These are phyloP conservation scores for Archocentrus centrarchus DNA, from an alignment of 2,113 vertebrate genomes.

Conservation along the genomic window DNA sequence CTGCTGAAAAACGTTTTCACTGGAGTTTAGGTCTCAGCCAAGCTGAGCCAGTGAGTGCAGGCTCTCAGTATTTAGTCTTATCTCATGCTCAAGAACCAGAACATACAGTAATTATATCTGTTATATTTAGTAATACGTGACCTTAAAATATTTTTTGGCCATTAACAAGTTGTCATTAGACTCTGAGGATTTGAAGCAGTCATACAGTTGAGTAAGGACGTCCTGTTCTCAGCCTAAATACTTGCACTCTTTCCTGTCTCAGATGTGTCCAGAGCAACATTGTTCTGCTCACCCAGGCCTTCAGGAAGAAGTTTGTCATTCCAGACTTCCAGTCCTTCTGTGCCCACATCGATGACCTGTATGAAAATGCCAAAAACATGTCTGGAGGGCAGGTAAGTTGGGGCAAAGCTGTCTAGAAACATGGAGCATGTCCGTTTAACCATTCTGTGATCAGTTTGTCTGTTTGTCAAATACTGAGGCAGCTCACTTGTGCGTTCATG, in stretches of 20 bases:
- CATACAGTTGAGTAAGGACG: background rate
- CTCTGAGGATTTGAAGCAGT: background rate
- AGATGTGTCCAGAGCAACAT: conserved; percentile 99
- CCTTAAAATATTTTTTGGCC: background rate
- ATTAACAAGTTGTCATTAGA: background rate
- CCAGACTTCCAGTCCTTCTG: conserved; percentile 96
- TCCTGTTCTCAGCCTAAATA: background rate
- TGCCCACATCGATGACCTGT: conserved; percentile 94
- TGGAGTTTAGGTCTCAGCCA: background rate
- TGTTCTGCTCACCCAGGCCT: conserved; percentile 97
- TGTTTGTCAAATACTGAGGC: background rate
- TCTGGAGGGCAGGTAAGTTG: conserved; percentile 91
- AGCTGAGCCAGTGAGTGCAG: background rate
- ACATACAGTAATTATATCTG: background rate
- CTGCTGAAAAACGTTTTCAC: no score
- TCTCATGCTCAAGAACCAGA: background rate
- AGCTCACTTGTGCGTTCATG: no score
- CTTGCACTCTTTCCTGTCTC: conserved; percentile 23
- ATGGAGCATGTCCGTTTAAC: background rate
- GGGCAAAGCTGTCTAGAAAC: background rate
- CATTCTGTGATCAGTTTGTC: background rate
- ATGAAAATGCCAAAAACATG: conserved; percentile 90
- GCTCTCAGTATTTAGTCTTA: conserved; percentile 9
- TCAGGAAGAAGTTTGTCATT: conserved; percentile 98
- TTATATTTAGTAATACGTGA: background rate